phyloP scores from a whole-genome alignment of 2,113 vertebrate species.

The Takifugu bimaculatus region DNA sequence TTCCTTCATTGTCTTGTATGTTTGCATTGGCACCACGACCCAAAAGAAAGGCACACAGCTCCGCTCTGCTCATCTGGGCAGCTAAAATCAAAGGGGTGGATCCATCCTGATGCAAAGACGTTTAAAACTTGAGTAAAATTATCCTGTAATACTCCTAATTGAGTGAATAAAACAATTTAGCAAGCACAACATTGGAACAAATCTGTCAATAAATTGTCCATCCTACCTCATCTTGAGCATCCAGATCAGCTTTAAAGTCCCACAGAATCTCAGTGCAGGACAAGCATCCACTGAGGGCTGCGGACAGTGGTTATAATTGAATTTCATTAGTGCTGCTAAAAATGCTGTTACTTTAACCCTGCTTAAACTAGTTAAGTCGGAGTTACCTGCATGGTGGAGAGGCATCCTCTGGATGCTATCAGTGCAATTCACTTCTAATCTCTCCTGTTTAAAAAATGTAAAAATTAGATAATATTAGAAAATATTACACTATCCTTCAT shows the following conservation, averaged over 20 bases:
- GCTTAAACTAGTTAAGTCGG: neutral
- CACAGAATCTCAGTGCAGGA: slow-evolving; percentile 86
- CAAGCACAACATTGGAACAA: neutral
- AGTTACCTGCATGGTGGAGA: slow-evolving; percentile 86
- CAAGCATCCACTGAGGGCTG: slow-evolving; percentile 84
- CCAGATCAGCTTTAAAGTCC: slow-evolving; percentile 87
- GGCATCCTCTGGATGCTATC: slow-evolving; percentile 85
- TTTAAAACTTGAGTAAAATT: neutral
- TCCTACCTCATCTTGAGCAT: slow-evolving; percentile 84
- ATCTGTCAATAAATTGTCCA: neutral
- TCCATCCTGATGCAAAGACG: slow-evolving; percentile 74
- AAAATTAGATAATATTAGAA: neutral
- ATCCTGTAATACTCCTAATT: neutral
- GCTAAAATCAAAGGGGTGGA: slow-evolving; percentile 84
- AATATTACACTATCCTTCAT: neutral
- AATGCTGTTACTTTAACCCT: too few species aligned
- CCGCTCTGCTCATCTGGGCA: slow-evolving; percentile 87
- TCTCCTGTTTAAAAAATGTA: slow-evolving; percentile 76
- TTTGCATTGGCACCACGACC: slow-evolving; percentile 81
- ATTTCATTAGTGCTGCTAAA: too few species aligned
- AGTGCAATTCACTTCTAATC: slow-evolving; percentile 77
- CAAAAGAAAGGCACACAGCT: slow-evolving; percentile 86
- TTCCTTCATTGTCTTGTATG: slow-evolving; percentile 85
- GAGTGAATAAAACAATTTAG: too few species aligned
- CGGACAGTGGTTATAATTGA: neutral